Base-by-base conservation (phyloP, 2,797 vertebrate genomes). In the Ambastaia sidthimunki region DNA sequence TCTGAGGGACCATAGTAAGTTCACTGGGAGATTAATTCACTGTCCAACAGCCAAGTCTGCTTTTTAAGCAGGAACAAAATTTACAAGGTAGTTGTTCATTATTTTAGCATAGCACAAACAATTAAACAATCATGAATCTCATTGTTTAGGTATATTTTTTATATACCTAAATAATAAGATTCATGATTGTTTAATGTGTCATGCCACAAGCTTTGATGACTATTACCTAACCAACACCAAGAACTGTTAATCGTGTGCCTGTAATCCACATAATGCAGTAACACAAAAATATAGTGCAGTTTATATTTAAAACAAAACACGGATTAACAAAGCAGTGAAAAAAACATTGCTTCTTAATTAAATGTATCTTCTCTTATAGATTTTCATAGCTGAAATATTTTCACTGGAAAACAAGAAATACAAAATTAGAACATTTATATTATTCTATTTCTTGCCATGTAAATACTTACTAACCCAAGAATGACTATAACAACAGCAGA, bases 211-310 rank as follows among this genome's bases (percentile, higher is more conserved):
- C n/a, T 25, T 50, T 62, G 50, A 52, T 71, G 4, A 41, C 6
- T 41, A 7, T 63, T 78, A 28, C 62, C 44, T 37, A 23, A 37
- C 57, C 54, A 52, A 59, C 25, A 23, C 44, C 71, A 79, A 69
- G 21, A 75, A 71, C 71, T 62, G 74, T 28, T 80, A 80, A 82
- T 80, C 77, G 65, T 19, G 44, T 23, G 62, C 59, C 68, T 76
- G 67, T 37, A 62, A 48, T 78, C 68, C 31, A 68, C 57, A 74
- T 73, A 59, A 80, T 74, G 48, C 76, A 77, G 21, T 37, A 37
- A 37, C 1, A 37, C 34, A 0, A 37, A 37, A 37, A 37, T 37
- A 6, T 37, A 41, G 7, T 41, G 37, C 7, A 9, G 9, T 41
- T 41, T 41, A 41, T 9, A 7, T 7, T 0, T 41, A 41, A 41